These are phyloP conservation scores for Eulemur albifrons DNA, from an alignment of 2,797 vertebrate genomes.

Conservation along the genomic window DNA sequence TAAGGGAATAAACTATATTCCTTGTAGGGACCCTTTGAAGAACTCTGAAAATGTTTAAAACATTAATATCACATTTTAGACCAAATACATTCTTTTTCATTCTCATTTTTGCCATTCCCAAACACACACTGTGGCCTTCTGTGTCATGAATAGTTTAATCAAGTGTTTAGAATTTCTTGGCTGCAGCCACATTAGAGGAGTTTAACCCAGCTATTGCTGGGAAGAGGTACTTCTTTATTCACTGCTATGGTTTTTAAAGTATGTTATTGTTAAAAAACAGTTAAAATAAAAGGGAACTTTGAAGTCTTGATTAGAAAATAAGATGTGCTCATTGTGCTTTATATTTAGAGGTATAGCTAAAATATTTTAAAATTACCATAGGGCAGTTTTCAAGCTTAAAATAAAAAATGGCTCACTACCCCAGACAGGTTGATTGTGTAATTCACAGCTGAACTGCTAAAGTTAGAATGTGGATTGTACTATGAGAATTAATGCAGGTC, in stretches of 20 bases:
- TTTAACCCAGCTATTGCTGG: slow-evolving; percentile 1
- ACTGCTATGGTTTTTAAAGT: neutral
- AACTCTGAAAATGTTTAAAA: neutral
- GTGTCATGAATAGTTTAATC: neutral
- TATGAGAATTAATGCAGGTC: neutral
- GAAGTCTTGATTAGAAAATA: slow-evolving; percentile 29
- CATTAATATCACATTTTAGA: slow-evolving; percentile 12
- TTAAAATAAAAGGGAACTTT: neutral
- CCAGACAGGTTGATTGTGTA: neutral
- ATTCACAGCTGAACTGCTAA: neutral
- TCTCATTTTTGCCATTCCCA: slow-evolving; percentile 37
- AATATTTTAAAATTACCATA: slow-evolving; percentile 1
- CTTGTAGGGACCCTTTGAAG: neutral
- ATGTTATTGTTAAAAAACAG: neutral
- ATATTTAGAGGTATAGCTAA: slow-evolving; percentile 25
- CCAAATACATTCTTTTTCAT: slow-evolving; percentile 30
- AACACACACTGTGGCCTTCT: neutral
- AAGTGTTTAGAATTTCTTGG: slow-evolving; percentile 40
- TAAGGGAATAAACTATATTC: neutral
- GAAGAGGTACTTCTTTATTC: neutral
- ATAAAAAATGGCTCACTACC: neutral
- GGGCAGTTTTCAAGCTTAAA: slow-evolving; percentile 13
- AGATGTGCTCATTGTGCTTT: neutral
- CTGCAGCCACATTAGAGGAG: neutral
- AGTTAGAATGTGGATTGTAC: neutral